Conservation (phyloP, 2,797 vertebrate genomes). For the Phalloptychus januarius region DNA sequence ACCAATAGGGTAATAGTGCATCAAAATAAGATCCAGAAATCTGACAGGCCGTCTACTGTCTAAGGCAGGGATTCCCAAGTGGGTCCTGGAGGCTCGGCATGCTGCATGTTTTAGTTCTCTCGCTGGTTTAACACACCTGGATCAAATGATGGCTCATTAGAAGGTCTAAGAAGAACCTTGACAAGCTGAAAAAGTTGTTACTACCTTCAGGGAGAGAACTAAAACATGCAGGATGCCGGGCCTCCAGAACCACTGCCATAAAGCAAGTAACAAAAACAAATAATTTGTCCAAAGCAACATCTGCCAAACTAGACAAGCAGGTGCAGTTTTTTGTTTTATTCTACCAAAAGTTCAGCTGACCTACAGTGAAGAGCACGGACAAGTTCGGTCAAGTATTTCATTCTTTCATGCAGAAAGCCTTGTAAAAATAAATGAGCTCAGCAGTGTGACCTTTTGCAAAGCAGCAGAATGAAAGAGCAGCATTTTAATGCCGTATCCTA, state of each 20-base stretch:
- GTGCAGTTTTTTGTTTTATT: background rate
- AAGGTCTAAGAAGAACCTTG: no score
- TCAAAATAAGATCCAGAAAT: background rate
- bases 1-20: background rate
- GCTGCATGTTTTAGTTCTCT: no score
- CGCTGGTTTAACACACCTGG: no score
- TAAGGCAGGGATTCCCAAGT: no score
- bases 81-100: no score
- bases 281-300: background rate
- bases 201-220: no score
- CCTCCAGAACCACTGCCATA: no score
- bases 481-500: slow-evolving; percentile 27
- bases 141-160: no score
- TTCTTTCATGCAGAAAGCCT: slow-evolving; percentile 23
- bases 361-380: background rate
- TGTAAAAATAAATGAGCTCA: slow-evolving; percentile 40
- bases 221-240: no score
- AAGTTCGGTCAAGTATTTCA: slow-evolving; percentile 10
- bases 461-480: slow-evolving; percentile 28
- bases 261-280: background rate
- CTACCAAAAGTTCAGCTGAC: background rate
- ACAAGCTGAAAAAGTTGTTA: no score
- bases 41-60: background rate
- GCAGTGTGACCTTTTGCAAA: slow-evolving; percentile 25
- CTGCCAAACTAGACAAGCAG: background rate